Evolutionary conservation across 2,797 vertebrate genomes (phyloP).

Genomic region (Pogoniulus pusillus): DNA sequence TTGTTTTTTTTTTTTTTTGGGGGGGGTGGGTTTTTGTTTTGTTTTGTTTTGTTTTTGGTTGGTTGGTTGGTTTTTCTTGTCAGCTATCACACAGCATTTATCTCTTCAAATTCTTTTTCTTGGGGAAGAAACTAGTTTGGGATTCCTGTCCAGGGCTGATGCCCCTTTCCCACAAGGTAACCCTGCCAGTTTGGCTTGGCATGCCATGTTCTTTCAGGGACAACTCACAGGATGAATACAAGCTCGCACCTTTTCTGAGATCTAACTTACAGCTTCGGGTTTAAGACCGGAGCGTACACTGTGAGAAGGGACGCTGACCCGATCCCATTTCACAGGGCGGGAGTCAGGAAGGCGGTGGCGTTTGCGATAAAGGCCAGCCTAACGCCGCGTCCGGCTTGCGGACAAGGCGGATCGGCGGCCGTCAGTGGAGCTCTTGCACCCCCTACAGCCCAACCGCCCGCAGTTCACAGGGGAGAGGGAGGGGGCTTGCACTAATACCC

Average conservation of each 20-base stretch:
- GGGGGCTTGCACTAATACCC: rapidly evolving
- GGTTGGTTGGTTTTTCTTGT: too few relatives aligned
- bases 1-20: too few relatives aligned
- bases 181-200: neutral
- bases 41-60: too few relatives aligned
- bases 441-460: constrained; percentile 66
- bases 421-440: constrained; percentile 76
- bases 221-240: neutral
- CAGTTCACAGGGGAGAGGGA: neutral
- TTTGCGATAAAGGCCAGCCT: neutral
- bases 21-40: too few relatives aligned
- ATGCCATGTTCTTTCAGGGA: neutral
- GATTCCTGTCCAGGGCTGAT: neutral
- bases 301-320: neutral
- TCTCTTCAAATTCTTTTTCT: neutral
- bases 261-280: constrained; percentile 39
- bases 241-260: neutral
- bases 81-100: neutral
- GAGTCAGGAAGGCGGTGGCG: neutral
- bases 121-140: neutral
- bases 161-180: neutral
- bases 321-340: neutral
- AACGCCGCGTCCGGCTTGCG: neutral
- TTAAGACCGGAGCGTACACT: constrained; percentile 14
- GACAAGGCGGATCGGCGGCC: neutral